These are phyloP conservation scores for Alitta virens DNA, from an alignment of 2,888 invertebrate species.

Conservation along the genomic window DNA sequence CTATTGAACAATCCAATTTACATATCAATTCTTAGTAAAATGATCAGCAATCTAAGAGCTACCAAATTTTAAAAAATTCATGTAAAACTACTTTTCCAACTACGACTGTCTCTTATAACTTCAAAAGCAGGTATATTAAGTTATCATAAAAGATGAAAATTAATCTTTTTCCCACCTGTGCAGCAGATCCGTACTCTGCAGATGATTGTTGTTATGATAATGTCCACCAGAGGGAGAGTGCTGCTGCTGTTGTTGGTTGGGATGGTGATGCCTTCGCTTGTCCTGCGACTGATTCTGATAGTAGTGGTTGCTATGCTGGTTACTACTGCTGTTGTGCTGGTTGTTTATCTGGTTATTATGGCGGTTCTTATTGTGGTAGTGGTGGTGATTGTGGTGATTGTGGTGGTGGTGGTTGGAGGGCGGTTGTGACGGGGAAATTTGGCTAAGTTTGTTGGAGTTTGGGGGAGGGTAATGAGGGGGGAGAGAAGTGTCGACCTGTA, in stretches of 20 bases:
- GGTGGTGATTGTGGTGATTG: constrained; percentile 1
- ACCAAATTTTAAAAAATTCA: too few relatives aligned
- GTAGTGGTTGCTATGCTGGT: neutral
- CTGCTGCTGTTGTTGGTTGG: neutral
- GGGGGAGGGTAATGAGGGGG: neutral
- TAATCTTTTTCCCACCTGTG: too few relatives aligned
- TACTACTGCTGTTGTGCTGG: neutral
- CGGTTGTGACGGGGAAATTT: constrained; percentile 7
- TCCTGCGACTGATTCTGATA: neutral
- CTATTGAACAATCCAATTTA: too few relatives aligned
- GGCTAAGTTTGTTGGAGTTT: constrained; percentile 6
- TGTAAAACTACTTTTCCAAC: too few relatives aligned
- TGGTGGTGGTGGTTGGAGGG: constrained; percentile 5
- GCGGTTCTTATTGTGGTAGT: neutral
- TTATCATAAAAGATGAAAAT: too few relatives aligned
- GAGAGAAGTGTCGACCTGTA: constrained; percentile 8
- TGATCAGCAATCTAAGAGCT: too few relatives aligned
- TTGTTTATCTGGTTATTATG: neutral
- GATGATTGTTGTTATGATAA: neutral
- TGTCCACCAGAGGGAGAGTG: neutral
- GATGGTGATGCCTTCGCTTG: neutral
- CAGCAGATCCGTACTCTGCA: neutral
- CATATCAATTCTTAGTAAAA: too few relatives aligned
- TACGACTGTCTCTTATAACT: too few relatives aligned
- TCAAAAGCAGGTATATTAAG: too few relatives aligned